Conservation (phyloP, 2,888 invertebrate species). For the Spisula solida region DNA sequence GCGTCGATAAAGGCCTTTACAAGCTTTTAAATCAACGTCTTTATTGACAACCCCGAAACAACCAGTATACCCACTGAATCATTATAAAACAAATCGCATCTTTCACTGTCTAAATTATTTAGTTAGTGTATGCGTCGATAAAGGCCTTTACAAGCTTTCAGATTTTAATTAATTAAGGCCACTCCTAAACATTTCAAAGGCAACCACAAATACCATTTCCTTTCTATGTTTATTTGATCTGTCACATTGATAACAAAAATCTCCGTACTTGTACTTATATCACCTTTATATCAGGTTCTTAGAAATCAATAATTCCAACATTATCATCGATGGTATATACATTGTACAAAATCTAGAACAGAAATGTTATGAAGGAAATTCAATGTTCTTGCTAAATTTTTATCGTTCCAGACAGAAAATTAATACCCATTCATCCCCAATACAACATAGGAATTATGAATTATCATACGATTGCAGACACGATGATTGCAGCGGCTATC, state of each 20-base stretch:
- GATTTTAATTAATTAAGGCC: background rate
- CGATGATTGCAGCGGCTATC: too few relatives aligned
- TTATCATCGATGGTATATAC: background rate
- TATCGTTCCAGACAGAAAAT: background rate
- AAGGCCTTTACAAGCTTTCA: background rate
- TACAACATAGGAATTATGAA: too few relatives aligned
- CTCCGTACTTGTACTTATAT: background rate
- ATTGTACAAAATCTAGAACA: too few relatives aligned
- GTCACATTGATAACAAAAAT: background rate
- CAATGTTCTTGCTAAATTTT: background rate
- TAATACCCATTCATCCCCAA: too few relatives aligned
- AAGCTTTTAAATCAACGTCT: background rate
- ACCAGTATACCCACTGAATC: too few relatives aligned
- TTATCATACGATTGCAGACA: too few relatives aligned
- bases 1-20: too few relatives aligned
- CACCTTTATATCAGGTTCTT: background rate
- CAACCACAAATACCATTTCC: background rate
- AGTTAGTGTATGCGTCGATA: too few relatives aligned
- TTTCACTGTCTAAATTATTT: too few relatives aligned
- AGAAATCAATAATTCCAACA: background rate
- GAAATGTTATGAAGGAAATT: too few relatives aligned
- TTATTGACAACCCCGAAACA: too few relatives aligned
- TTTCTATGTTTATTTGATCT: background rate
- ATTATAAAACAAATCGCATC: too few relatives aligned
- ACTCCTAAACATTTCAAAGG: background rate